Percentiles rank a stretch among this genome's conserved stretches.
Conservation (phyloP, 2,113 vertebrate species). For the Thunnus thynnus region DNA sequence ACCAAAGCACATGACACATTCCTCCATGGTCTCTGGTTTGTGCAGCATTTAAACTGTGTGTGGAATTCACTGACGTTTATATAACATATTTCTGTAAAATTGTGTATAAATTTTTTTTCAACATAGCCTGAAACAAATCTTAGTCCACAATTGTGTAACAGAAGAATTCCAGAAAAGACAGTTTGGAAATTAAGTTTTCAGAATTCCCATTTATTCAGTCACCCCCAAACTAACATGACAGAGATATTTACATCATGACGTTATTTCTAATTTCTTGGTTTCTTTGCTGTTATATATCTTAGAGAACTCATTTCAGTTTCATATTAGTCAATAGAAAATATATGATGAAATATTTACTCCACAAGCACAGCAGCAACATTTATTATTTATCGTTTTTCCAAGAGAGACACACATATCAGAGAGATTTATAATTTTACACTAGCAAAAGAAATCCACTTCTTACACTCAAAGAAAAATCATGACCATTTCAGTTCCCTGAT, state of each 20-base stretch:
- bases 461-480: constrained; percentile 1
- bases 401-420: constrained; percentile 29
- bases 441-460: constrained; percentile 29
- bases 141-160: background rate
- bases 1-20: background rate
- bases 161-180: background rate
- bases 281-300: background rate
- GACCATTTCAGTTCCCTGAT: constrained; percentile 17
- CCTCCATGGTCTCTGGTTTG: background rate
- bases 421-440: constrained; percentile 45
- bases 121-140: background rate
- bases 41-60: constrained; percentile 1
- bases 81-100: no score
- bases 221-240: background rate
- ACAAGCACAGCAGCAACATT: constrained; percentile 34
- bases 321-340: constrained; percentile 32
- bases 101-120: background rate
- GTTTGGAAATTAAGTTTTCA: background rate
- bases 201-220: background rate
- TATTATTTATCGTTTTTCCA: constrained; percentile 37
- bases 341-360: constrained; percentile 52
- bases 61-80: no score
- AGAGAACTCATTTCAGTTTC: constrained; percentile 18
- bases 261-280: background rate
- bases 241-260: background rate